Evolutionary conservation across 2,797 vertebrate genomes (phyloP), one percentile per base, ranked within the genome.

Genomic region (Argya squamiceps): DNA sequence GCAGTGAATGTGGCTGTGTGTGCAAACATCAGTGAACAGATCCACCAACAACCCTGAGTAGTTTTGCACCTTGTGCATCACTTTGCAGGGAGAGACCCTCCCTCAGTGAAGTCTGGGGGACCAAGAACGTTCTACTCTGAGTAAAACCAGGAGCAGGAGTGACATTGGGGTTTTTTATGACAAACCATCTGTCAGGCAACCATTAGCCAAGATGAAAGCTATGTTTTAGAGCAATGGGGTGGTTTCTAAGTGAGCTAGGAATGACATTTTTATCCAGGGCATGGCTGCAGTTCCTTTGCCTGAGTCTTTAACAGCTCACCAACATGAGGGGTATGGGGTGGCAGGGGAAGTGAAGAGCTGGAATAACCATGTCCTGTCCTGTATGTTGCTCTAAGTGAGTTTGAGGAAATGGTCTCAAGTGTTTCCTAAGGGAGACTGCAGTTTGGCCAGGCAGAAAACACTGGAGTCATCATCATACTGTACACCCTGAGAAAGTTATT

Each of bases 61-160:
- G 30, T 58, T 89, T 3, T 88, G 47, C 4, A 16, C 32, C 41
- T 49, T 14, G 41, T 8, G n/a, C 17, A 12, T 49, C 22, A 1
- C 39, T 22, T 24, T 34, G 22, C 20, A 36, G 50, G 20, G 4
- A 21, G 29, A 76, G 36, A 11, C 5, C 18, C 6, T 84, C 52
- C 29, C 41, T 52, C 59, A 12, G 21, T 17, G 55, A n/a, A 5
- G 12, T 13, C 37, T 67, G 32, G 8, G 24, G 12, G 9, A 29
- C 43, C 26, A 36, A 3, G 16, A 58, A 50, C 0, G 0, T 23
- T 30, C 77, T 62, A 0, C 17, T 53, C 34, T 34, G 39, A 32
- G 36, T 34, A 39, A 77, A 62, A 65, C 22, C 8, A 32, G 43
- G 10, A 90, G 47, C n/a, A 69, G 34, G 20, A 41, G 8, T 9